phyloP scores from a whole-genome alignment of 2,888 invertebrate genomes.

The Tupiocoris notatus region DNA sequence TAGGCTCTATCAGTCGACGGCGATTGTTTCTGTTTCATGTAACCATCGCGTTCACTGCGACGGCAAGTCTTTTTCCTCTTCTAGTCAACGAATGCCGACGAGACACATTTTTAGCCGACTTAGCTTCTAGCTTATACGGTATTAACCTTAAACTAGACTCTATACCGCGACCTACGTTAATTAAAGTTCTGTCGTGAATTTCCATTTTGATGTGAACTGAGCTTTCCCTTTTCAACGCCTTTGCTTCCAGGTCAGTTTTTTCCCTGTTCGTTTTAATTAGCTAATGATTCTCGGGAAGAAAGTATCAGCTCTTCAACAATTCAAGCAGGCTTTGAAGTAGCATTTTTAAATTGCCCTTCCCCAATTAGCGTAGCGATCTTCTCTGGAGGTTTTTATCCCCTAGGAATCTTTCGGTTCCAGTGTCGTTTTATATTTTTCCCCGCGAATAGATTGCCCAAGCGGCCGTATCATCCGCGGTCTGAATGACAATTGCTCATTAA shows the following conservation, averaged over 20 bases:
- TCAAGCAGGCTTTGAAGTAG: background rate
- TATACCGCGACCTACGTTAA: background rate
- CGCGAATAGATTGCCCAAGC: background rate
- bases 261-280: background rate
- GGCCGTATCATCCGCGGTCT: background rate
- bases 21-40: too few relatives aligned
- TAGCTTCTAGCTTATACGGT: background rate
- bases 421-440: background rate
- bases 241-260: background rate
- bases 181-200: background rate
- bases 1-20: too few relatives aligned
- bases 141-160: background rate
- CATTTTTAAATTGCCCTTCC: background rate
- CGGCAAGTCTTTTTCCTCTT: too few relatives aligned
- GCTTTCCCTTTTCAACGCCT: background rate
- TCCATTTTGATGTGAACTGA: background rate
- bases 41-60: too few relatives aligned
- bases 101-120: too few relatives aligned
- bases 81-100: too few relatives aligned
- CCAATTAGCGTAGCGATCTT: background rate
- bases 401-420: background rate
- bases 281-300: background rate
- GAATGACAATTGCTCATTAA: background rate
- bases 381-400: background rate
- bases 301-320: background rate